A percentile compares a stretch with the other conserved stretches of the same genome.
Conservation (phyloP, 2,113 vertebrate genomes). For the Agapornis roseicollis region DNA sequence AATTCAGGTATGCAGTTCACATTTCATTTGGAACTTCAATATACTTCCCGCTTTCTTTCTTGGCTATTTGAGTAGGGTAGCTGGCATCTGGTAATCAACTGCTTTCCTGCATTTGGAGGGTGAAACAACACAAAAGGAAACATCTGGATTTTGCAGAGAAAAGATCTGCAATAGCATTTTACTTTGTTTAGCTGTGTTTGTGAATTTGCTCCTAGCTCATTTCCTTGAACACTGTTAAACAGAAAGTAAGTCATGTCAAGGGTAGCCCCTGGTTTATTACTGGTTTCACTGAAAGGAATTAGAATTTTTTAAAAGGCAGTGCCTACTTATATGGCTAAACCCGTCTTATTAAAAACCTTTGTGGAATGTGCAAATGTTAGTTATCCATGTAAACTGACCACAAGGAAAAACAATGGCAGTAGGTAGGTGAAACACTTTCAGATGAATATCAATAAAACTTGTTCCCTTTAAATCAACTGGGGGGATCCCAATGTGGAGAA, state of each 20-base stretch:
- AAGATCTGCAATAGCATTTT: not conserved
- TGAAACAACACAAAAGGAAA: not conserved
- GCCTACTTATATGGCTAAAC: not conserved
- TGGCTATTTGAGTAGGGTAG: not conserved
- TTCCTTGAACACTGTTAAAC: not conserved
- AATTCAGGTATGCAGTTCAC: not conserved
- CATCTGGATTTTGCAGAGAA: not conserved
- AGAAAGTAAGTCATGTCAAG: not conserved
- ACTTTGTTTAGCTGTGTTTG: not conserved
- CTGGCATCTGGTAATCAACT: not conserved
- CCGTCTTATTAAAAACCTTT: not conserved
- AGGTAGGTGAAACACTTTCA: not conserved
- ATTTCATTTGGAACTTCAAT: not conserved
- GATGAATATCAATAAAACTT: not conserved
- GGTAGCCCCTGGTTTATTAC: not conserved
- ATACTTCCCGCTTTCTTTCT: not conserved
- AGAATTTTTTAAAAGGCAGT: not conserved
- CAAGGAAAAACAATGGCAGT: not conserved
- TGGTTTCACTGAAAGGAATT: not conserved
- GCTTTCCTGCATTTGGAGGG: not conserved
- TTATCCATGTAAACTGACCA: not conserved
- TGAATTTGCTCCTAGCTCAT: not conserved
- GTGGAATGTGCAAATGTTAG: not conserved
- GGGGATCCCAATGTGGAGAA: rapidly evolving
- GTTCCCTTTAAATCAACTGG: not conserved